phyloP scores from a whole-genome alignment of 1,140 invertebrate species.

The Bombyx mandarina region DNA sequence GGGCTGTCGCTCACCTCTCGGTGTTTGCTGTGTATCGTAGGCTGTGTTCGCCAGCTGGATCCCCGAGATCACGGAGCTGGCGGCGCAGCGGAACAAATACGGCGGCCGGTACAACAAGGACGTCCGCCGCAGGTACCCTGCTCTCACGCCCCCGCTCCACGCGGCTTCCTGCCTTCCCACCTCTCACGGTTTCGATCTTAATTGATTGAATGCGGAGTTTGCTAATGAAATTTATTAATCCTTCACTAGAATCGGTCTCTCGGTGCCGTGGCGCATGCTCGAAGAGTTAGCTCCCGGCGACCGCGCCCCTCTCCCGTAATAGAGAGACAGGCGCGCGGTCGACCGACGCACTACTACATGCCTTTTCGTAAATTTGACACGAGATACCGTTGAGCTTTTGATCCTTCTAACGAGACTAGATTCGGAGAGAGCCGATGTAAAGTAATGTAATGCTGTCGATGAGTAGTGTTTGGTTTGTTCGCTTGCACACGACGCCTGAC shows the following conservation, averaged over 20 bases:
- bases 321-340: constrained; percentile 64
- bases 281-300: constrained; percentile 70
- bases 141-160: constrained; percentile 69
- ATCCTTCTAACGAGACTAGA: constrained; percentile 70
- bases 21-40: constrained; percentile 78
- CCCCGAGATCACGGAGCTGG: constrained; percentile 98
- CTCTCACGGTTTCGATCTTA: constrained; percentile 69
- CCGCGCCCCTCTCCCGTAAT: constrained; percentile 60
- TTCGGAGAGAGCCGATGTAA: constrained; percentile 67
- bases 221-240: constrained; percentile 73
- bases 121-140: constrained; percentile 94
- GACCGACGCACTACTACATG: constrained; percentile 69
- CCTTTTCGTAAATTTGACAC: constrained; percentile 68
- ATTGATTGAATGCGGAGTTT: constrained; percentile 73
- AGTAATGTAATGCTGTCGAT: constrained; percentile 71
- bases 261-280: constrained; percentile 73
- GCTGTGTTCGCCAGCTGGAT: constrained; percentile 99
- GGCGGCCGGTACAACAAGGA: constrained; percentile 98
- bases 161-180: constrained; percentile 59
- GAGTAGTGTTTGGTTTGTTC: constrained; percentile 72
- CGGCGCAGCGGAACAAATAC: constrained; percentile 97
- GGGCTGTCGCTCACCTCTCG: constrained; percentile 52
- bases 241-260: constrained; percentile 73
- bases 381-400: constrained; percentile 68
- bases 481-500: constrained; percentile 73